phyloP scores from a whole-genome alignment of 1,140 invertebrate genomes.

The Aphaenogaster rudis region DNA sequence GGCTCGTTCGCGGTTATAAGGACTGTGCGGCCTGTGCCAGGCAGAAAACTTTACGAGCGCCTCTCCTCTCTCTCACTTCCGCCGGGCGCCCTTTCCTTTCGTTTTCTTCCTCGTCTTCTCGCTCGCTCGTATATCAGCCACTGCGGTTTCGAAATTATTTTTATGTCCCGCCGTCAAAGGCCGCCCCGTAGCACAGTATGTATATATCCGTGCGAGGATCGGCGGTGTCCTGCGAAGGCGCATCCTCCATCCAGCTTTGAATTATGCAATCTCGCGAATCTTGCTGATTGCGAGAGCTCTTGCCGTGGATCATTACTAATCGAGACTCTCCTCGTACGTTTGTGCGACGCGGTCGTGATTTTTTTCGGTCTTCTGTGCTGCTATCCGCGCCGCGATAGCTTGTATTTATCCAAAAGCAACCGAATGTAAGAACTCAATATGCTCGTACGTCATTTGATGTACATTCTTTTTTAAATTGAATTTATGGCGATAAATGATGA shows the following conservation, averaged over 20 bases:
- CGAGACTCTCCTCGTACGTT: neutral
- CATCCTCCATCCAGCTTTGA: conserved; percentile 46
- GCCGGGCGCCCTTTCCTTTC: conserved; percentile 50
- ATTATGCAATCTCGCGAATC: conserved; percentile 66
- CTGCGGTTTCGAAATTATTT: conserved; percentile 85
- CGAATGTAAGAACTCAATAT: neutral
- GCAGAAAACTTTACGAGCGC: conserved; percentile 85
- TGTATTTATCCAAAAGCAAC: neutral
- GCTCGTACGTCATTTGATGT: neutral
- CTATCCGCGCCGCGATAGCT: neutral
- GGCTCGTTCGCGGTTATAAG: conserved; percentile 83
- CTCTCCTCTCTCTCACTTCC: conserved; percentile 68
- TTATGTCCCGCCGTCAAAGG: conserved; percentile 81
- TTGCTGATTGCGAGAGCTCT: conserved; percentile 38
- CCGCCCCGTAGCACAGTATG: conserved; percentile 51
- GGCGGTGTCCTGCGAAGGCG: conserved; percentile 25
- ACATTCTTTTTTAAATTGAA: neutral
- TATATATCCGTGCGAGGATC: conserved; percentile 37
- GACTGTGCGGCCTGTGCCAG: conserved; percentile 80
- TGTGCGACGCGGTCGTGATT: neutral
- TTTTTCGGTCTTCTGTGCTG: neutral
- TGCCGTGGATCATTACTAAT: conserved; percentile 8
- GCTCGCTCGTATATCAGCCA: conserved; percentile 83
- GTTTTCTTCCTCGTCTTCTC: conserved; percentile 67
- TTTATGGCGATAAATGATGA: neutral